Evolutionary conservation across 1,140 invertebrate genomes (phyloP).

Genomic region (Apis laboriosa): DNA sequence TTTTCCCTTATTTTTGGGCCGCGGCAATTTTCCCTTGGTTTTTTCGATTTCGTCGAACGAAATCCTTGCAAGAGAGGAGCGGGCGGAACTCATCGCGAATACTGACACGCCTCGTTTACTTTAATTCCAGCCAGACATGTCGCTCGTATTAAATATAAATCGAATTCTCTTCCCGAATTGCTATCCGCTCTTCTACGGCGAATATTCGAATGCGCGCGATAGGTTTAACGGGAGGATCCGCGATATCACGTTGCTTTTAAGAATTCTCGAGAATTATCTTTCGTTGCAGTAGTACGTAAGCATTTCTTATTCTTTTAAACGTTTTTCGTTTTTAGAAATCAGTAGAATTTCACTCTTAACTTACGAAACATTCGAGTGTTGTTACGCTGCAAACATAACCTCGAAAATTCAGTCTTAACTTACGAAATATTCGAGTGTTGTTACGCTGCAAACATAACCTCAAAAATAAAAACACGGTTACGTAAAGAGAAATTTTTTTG

Average conservation of each 20-base stretch:
- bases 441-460: no score
- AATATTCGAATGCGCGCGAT: slow-evolving; percentile 31
- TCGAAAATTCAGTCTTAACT: no score
- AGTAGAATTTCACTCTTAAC: no score
- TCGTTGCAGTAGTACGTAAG: not conserved
- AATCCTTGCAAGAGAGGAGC: slow-evolving; percentile 42
- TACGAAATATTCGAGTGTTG: no score
- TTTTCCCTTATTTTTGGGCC: not conserved
- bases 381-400: no score
- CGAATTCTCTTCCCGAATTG: slow-evolving; percentile 60
- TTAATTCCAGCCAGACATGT: slow-evolving; percentile 59
- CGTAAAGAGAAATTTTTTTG: no score
- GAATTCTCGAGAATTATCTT: not conserved
- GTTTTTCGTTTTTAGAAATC: no score
- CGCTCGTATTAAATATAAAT: slow-evolving; percentile 65
- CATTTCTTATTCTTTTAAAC: no score
- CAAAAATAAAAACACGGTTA: no score
- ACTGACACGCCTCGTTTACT: slow-evolving; percentile 62
- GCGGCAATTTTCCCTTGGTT: slow-evolving; percentile 13
- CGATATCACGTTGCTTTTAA: not conserved
- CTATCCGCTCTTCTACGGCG: slow-evolving; percentile 26
- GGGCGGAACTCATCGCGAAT: slow-evolving; percentile 54
- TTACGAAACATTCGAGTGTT: no score
- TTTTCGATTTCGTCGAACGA: slow-evolving; percentile 43
- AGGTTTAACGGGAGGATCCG: not conserved